Percentiles rank a stretch among this genome's conserved stretches.
Evolutionary conservation across 2,113 vertebrate genomes (phyloP).

Genomic region (Cervus canadensis): DNA sequence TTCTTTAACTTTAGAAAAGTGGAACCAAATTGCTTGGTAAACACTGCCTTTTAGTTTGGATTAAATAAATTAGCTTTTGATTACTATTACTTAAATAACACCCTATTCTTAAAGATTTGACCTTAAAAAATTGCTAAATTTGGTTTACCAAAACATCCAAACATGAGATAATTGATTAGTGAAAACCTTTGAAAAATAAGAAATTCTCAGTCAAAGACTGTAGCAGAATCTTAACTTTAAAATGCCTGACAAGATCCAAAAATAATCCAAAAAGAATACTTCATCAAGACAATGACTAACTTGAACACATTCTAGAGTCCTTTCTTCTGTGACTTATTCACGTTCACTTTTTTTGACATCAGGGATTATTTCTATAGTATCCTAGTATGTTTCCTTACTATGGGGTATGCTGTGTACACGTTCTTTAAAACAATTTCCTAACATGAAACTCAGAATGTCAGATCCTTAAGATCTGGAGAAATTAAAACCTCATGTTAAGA

Average conservation of each 20-base stretch:
- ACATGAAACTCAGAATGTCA: neutral
- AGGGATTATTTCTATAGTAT: neutral
- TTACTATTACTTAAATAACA: neutral
- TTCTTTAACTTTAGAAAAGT: constrained; percentile 20
- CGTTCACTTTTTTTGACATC: neutral
- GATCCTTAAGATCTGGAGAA: neutral
- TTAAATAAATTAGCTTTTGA: constrained; percentile 39
- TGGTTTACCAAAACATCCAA: constrained; percentile 50
- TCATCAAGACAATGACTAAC: neutral
- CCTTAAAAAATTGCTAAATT: neutral
- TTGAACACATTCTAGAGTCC: neutral
- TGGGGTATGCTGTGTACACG: neutral
- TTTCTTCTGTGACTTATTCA: neutral
- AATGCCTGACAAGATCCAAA: neutral
- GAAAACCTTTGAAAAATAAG: neutral
- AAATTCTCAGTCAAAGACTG: neutral
- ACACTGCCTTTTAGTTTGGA: constrained; percentile 20
- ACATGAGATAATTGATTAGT: neutral
- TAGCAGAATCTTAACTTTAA: neutral
- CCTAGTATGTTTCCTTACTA: neutral
- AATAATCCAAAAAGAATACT: neutral
- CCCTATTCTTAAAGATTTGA: constrained; percentile 18
- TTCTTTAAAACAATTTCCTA: neutral
- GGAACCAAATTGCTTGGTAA: neutral
- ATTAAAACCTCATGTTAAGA: neutral